Evolutionary conservation across 1,140 invertebrate species (phyloP), one percentile per base, ranked within the genome.

Genomic region (Acyrthosiphon pisum): DNA sequence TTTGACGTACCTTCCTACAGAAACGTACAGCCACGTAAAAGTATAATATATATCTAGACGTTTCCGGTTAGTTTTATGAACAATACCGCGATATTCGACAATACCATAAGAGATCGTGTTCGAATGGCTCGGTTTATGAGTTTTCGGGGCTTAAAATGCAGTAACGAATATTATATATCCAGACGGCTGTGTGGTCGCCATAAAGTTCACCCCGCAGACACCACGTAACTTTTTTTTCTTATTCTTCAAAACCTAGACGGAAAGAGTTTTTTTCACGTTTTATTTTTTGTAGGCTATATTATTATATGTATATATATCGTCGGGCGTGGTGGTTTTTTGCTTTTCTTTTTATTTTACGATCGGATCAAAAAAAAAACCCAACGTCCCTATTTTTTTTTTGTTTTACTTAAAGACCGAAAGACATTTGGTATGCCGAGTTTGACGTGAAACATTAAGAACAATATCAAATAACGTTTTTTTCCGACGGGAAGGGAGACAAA

Each of bases 361-460:
- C 50, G 91, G 50, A 41, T 56, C 48, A 44, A 41, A 53, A 89
- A 89, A 53, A 35, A 90, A 90, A 41, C n/a, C 20, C 30, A 53
- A 89, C 30, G 11, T 22, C 23, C 87, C 30, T 50, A 9, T 88
- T 22, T 88, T 88, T 22, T 88, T 22, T 91, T 91, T 37, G 26
- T 56, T 86, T 56, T 84, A 41, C 35, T 84, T 86, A 84, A 92
- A 84, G 91, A 93, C 91, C 76, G 81, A 83, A 84, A 84, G 48
- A 84, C 91, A 93, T 93, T 93, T 93, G 91, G 91, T 93, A 93
- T 93, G 91, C 91, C 91, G 50, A 86, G 91, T 93, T 83, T 93
- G 91, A 93, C 91, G 91, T 84, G 81, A 81, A 50, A 93, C 91
- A 93, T 93, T 93, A 93, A 93, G 91, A 93, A 93, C 48, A 86